phyloP scores from a whole-genome alignment of 1,140 invertebrate species.

The Bombus sibiricus region DNA sequence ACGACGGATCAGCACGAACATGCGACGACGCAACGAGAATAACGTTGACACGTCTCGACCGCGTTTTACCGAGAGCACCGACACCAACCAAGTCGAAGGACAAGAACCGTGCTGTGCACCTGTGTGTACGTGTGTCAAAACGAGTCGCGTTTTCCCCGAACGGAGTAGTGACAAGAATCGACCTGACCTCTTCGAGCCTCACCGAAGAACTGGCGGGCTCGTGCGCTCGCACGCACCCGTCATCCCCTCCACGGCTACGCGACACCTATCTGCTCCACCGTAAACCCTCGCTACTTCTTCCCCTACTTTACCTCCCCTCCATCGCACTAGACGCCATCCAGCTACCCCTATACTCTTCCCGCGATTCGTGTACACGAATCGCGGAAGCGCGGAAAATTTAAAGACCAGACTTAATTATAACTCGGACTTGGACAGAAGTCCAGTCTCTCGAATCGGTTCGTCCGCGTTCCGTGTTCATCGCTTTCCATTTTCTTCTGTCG shows the following conservation, averaged over 20 bases:
- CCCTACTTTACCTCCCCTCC: conserved; percentile 38
- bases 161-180: conserved; percentile 39
- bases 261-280: conserved; percentile 46
- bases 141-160: conserved; percentile 27
- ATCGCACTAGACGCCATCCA: background rate
- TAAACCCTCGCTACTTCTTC: conserved; percentile 47
- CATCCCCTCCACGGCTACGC: conserved; percentile 12
- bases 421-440: background rate
- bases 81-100: background rate
- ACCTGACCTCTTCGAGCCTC: conserved; percentile 67
- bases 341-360: background rate
- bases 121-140: conserved; percentile 5
- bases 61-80: background rate
- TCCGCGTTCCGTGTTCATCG: background rate
- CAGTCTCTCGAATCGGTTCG: background rate
- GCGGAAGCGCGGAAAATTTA: conserved; percentile 53
- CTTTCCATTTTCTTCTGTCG: background rate
- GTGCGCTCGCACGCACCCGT: conserved; percentile 47
- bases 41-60: background rate
- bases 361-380: background rate
- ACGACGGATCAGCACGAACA: background rate
- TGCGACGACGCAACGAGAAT: background rate
- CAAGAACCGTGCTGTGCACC: conserved; percentile 11
- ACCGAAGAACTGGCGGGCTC: conserved; percentile 73
- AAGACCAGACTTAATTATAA: conserved; percentile 54